Evolutionary conservation across 2,113 vertebrate genomes (phyloP), one percentile per base, ranked within the genome.

Genomic region (Smithornis capensis): DNA sequence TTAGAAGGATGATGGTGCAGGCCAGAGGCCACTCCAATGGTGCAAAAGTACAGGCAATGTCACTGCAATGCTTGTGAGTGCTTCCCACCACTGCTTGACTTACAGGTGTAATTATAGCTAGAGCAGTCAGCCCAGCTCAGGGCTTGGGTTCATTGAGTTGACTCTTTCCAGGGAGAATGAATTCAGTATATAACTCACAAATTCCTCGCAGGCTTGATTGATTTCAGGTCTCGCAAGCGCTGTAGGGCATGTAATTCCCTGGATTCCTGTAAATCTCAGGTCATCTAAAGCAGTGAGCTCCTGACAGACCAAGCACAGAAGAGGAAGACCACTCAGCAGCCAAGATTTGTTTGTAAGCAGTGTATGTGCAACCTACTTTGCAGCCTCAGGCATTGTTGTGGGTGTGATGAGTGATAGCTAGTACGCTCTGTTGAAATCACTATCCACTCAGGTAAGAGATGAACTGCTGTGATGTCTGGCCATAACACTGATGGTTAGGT

Each of bases 31-130:
- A 11, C 21, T 37, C 4, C 59, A 44, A 2, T 3, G 11, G 29
- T 12, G 14, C 18, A 64, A 25, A 27, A 52, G 6, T 47, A 87
- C 10, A 52, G 50, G 10, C 2, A 9, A 42, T 19, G 25, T 35
- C 3, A 1, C 10, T 73, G 42, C 49, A 44, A 14, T 10, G 19
- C 27, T 56, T 0, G 0, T 44, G 64, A 74, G 18, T 15, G 21
- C 3, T 71, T 68, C 25, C 56, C 52, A 60, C 6, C 45, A 4
- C 37, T 65, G 24, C n/a, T 29, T 52, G 28, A 15, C 31, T 56
- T 70, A 69, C 19, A 59, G 25, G 7, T 67, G 19, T 29, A 62
- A 38, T 6, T 67, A 42, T 23, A 63, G 52, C 10, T 47, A 65
- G 65, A 57, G 27, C 21, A 89, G 18, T 33, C 27, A 77, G n/a